phyloP scores from a whole-genome alignment of 2,888 invertebrate species.

The Noctua pronuba region DNA sequence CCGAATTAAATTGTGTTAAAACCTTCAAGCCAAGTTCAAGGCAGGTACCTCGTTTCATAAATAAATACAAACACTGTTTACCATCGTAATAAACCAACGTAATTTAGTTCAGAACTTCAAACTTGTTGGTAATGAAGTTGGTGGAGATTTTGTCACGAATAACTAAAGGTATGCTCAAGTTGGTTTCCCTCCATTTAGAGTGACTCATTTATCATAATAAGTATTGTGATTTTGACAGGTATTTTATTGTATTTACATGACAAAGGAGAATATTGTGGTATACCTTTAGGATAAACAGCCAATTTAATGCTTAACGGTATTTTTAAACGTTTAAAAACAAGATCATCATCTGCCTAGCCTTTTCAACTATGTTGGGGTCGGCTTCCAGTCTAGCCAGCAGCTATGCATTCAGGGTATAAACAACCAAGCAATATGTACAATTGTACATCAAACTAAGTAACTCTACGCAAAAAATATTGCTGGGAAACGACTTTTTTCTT shows the following conservation, averaged over 20 bases:
- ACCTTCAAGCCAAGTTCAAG: not conserved
- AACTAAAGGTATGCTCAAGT: constrained; percentile 46
- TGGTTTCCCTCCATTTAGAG: constrained; percentile 28
- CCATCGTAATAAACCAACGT: constrained; percentile 44
- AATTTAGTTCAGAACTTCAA: constrained; percentile 58
- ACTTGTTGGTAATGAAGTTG: constrained; percentile 55
- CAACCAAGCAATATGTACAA: too few species aligned
- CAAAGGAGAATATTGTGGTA: not conserved
- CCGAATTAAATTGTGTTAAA: not conserved
- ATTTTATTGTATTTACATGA: not conserved
- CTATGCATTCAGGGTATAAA: too few species aligned
- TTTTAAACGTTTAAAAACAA: too few species aligned
- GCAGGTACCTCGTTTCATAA: constrained; percentile 7
- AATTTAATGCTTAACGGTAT: not conserved
- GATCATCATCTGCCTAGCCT: too few species aligned
- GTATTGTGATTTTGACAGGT: constrained; percentile 5
- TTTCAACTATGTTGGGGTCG: too few species aligned
- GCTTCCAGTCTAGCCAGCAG: too few species aligned
- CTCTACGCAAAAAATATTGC: too few species aligned
- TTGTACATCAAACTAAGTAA: too few species aligned
- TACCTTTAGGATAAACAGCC: not conserved
- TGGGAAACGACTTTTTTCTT: too few species aligned
- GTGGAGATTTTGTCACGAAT: constrained; percentile 40
- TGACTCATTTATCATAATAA: constrained; percentile 35
- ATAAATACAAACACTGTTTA: constrained; percentile 42